A percentile compares a stretch with the other conserved stretches of the same genome.
Evolutionary conservation across 1,140 invertebrate genomes (phyloP).

Genomic region (Copidosoma floridanum): DNA sequence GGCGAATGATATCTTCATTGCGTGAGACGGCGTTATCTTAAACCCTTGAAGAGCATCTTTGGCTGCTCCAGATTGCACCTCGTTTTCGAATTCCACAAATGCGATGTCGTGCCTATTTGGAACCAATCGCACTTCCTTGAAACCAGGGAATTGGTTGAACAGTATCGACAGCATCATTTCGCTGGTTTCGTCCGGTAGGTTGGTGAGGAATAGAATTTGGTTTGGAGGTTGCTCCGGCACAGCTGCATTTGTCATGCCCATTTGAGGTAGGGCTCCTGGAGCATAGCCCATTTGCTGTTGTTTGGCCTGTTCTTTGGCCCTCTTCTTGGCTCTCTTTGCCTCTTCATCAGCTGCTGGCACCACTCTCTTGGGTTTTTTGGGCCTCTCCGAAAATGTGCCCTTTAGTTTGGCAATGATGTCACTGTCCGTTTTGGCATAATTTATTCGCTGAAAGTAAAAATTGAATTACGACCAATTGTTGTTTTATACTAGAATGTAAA

Average conservation of each 20-base stretch:
- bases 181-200: constrained; percentile 96
- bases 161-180: constrained; percentile 99
- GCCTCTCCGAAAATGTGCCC: constrained; percentile 93
- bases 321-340: constrained; percentile 79
- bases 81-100: constrained; percentile 99
- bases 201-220: constrained; percentile 98
- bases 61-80: constrained; percentile 92
- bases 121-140: constrained; percentile 98
- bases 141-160: constrained; percentile 98
- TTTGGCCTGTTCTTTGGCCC: constrained; percentile 68
- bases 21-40: constrained; percentile 96
- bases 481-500: not conserved
- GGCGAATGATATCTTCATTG: constrained; percentile 99
- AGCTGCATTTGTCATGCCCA: constrained; percentile 49
- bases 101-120: constrained; percentile 98
- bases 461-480: not conserved
- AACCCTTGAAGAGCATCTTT: constrained; percentile 98
- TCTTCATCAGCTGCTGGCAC: constrained; percentile 61
- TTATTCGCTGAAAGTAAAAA: constrained; percentile 86
- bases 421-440: constrained; percentile 90
- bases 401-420: constrained; percentile 95
- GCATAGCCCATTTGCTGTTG: constrained; percentile 51
- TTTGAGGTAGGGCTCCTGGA: constrained; percentile 41
- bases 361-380: constrained; percentile 76
- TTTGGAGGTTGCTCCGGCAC: constrained; percentile 91